Evolutionary conservation across 1,140 invertebrate species (phyloP), one percentile per base, ranked within the genome.

Genomic region (Drosophila kurseongensis): DNA sequence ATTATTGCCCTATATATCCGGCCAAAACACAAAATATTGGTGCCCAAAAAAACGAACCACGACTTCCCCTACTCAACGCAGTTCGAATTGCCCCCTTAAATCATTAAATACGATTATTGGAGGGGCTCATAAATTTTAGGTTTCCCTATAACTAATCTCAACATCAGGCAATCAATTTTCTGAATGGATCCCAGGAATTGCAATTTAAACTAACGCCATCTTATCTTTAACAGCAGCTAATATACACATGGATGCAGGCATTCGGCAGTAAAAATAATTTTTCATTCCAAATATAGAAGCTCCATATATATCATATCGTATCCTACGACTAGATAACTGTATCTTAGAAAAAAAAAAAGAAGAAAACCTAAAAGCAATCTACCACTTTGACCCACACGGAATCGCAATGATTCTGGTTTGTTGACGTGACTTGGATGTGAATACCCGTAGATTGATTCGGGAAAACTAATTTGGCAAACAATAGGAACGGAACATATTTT

Each of bases 341-440:
- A 42, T 29, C 32, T 47, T 23, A 23, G 44, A 12, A 16, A 5
- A 48, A 12, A 9, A 13, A 48, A 48, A 29, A n/a, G 1, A 44
- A 14, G 41, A n/a, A 32, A 9, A 29, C 29, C 32, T 13, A 38
- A 0, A 38, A 18, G 12, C 36, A 40, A 18, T 27, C 23, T 18
- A 4, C 40, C 13, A 18, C 60, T 16, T 50, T 16, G 14, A 18
- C 23, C 23, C 47, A 7, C 12, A n/a, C 27, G n/a, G n/a, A 38
- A 10, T 58, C 13, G 48, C 35, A 57, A 36, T 14, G 16, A 63
- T 16, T 45, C 10, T 9, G 16, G 4, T 13, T 16, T 41, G 13
- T 12, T 52, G 50, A 75, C 73, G 72, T 76, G 73, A 59, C 54
- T 44, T 54, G 36, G n/a, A 12, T 76, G 54, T 42, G 47, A 76